Conservation (phyloP, 2,888 invertebrate species). For the Zaprionus lineosus region DNA sequence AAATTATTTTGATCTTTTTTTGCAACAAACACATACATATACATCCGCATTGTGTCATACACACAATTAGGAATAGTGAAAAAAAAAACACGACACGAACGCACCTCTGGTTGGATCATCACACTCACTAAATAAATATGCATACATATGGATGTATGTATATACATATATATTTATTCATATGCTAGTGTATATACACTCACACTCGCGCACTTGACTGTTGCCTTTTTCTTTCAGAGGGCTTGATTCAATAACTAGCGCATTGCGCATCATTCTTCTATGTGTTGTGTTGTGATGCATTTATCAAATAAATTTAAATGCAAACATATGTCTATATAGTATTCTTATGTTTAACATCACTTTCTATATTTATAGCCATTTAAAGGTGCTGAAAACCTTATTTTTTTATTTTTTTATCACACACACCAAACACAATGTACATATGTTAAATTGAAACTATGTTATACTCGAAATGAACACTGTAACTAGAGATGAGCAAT, state of each 20-base stretch:
- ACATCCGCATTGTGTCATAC: conserved; percentile 38
- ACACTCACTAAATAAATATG: conserved; percentile 51
- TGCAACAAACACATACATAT: conserved; percentile 7
- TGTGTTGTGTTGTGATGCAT: not conserved
- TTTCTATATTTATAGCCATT: conserved; percentile 7
- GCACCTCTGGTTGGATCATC: conserved; percentile 56
- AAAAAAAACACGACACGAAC: conserved; percentile 50
- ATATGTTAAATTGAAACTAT: conserved; percentile 34
- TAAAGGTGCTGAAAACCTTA: conserved; percentile 14
- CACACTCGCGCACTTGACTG: conserved; percentile 47
- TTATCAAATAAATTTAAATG: conserved; percentile 5
- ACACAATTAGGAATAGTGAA: conserved; percentile 26
- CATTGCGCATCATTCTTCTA: conserved; percentile 45
- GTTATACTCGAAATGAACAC: conserved; percentile 34
- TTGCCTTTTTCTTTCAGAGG: conserved; percentile 47
- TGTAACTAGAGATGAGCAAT: conserved; percentile 19
- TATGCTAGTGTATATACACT: conserved; percentile 42
- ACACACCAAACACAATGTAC: conserved; percentile 35
- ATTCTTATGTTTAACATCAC: conserved; percentile 7
- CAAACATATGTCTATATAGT: conserved; percentile 6
- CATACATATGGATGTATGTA: conserved; percentile 26
- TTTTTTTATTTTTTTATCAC: conserved; percentile 30
- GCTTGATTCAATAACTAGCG: conserved; percentile 40
- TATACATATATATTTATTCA: conserved; percentile 34
- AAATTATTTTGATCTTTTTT: conserved; percentile 1